Base-by-base conservation (phyloP, 2,113 vertebrate species). In the Diadophis punctatus region DNA sequence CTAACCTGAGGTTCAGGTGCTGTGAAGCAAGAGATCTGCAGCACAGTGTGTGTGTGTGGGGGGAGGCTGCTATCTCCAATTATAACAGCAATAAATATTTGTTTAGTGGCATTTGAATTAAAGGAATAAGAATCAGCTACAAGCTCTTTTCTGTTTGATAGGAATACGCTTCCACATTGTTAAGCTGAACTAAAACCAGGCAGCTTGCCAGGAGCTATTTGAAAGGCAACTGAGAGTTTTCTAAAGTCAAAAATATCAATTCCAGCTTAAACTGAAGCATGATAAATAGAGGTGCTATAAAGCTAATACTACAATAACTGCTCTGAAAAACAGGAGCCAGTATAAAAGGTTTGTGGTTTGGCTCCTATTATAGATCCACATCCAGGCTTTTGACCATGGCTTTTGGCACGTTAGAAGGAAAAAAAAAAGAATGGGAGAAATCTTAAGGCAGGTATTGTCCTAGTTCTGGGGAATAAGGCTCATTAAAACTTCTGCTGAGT, bases 181-280 rank as follows among this genome's bases (percentile, higher is more conserved):
- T 96, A 95, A 96, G 92, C 93, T 93, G 94, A 93, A 95, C 89
- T 0, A 56, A 95, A 93, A 95, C 51, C 0, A 3, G 96, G 96
- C 96, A 94, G 90, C 43, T 0, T 93, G 96, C 96, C 96, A 97
- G 94, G 94, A 96, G 92, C 95, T 93, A 91, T 96, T 96, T 95
- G 96, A 97, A 96, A 97, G 94, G 96, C 97, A 97, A 96, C 95
- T 96, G 95, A 96, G 96, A 96, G 93, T 90, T 96, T 96, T 97
- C 96, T 95, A 94, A 95, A 96, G 95, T 95, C 96, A 96, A 95
- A 97, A 97, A 97, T 97, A 96, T 93, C 95, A 94, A 95, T 96
- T 97, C 95, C 94, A 96, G 94, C 96, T 95, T 95, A 96, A 96
- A 94, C 90, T 96, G 95, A 96, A 96, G 95, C 93, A 94, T 93